These are phyloP conservation scores for Alloscopus bannaensis DNA, from an alignment of 2,888 invertebrate genomes.

Conservation along the genomic window DNA sequence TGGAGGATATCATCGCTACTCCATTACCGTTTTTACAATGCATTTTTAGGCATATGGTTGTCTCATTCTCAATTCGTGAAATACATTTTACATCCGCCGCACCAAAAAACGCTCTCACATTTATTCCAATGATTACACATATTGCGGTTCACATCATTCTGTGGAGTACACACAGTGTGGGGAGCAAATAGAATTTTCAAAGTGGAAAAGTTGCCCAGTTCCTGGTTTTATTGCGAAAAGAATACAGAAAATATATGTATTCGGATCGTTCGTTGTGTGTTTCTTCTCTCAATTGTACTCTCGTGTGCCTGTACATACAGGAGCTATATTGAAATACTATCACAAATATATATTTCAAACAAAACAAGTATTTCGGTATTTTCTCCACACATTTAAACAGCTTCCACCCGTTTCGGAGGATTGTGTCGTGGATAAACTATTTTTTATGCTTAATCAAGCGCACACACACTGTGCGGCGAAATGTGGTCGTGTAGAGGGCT, in stretches of 20 bases:
- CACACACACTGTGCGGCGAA: background rate
- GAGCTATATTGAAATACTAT: no score
- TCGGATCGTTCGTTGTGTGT: background rate
- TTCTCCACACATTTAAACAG: background rate
- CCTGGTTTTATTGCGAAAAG: conserved; percentile 19
- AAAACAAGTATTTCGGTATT: background rate
- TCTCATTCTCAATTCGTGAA: no score
- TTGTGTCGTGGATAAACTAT: background rate
- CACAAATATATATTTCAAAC: no score
- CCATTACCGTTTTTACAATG: no score
- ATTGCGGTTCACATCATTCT: no score
- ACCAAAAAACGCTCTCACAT: no score
- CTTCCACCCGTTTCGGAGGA: background rate
- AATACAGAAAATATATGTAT: conserved; percentile 4
- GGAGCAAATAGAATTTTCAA: background rate
- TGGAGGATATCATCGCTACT: no score
- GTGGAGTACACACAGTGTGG: background rate
- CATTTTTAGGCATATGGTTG: no score
- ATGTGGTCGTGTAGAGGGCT: background rate
- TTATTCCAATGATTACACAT: no score
- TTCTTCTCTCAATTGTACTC: background rate
- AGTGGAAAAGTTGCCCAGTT: conserved; percentile 19
- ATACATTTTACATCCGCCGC: no score
- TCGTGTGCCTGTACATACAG: no score
- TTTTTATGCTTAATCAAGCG: conserved; percentile 18